Evolutionary conservation across 2,888 invertebrate genomes (phyloP).

Genomic region (Lissocephala sabroskyi): DNA sequence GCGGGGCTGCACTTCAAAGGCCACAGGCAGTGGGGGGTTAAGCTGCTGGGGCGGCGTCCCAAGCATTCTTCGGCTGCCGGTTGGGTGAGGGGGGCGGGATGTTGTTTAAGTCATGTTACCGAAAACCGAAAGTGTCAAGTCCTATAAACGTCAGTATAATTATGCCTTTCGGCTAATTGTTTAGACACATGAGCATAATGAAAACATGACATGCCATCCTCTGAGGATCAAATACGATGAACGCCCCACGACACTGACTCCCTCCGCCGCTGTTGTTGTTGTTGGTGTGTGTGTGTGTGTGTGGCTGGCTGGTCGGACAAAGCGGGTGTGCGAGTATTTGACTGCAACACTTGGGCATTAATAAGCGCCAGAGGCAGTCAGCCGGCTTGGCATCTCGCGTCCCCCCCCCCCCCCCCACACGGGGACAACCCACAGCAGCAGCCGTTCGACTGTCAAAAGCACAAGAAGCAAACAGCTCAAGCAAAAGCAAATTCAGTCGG

Average conservation of each 20-base stretch:
- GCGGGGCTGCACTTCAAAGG: too few relatives aligned
- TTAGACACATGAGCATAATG: constrained; percentile 66
- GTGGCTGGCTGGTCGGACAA: too few relatives aligned
- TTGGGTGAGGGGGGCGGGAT: constrained; percentile 15
- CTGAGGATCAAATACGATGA: constrained; percentile 54
- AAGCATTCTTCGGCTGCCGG: too few relatives aligned
- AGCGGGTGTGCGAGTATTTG: constrained; percentile 6
- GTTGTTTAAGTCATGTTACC: constrained; percentile 36
- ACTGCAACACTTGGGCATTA: constrained; percentile 35
- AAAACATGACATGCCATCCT: constrained; percentile 65
- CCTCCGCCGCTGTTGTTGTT: not conserved
- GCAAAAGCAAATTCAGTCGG: constrained; percentile 1
- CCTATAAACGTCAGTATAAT: constrained; percentile 67
- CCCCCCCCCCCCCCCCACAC: too few relatives aligned
- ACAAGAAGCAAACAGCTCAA: constrained; percentile 9
- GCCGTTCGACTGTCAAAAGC: constrained; percentile 16
- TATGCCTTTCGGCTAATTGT: constrained; percentile 65
- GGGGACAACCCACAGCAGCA: not conserved
- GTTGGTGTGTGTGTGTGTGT: constrained; percentile 12
- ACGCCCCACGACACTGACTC: too few relatives aligned
- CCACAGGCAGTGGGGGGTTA: too few relatives aligned
- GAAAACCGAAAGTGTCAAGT: constrained; percentile 66
- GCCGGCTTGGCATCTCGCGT: constrained; percentile 19
- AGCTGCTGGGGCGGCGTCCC: too few relatives aligned
- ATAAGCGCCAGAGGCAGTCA: constrained; percentile 45